Percentiles rank a stretch among this genome's conserved stretches.
Evolutionary conservation across 1,140 invertebrate species (phyloP).

Genomic region (Ditylenchus dipsaci): DNA sequence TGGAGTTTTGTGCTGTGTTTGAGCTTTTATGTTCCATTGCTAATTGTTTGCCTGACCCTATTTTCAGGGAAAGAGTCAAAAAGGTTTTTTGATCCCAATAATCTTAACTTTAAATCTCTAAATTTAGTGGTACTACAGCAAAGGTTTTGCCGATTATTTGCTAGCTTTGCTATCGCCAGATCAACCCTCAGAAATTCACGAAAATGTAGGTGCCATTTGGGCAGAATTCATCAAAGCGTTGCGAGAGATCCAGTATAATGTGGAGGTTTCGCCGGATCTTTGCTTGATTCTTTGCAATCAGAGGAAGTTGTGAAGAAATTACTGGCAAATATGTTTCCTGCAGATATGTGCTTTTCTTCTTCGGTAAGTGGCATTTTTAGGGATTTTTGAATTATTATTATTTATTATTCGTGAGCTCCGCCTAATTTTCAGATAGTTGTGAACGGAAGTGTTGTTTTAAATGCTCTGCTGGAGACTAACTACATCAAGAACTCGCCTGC

Average conservation of each 20-base stretch:
- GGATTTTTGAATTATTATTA: background rate
- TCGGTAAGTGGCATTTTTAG: background rate
- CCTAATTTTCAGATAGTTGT: slow-evolving; percentile 27
- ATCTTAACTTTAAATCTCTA: background rate
- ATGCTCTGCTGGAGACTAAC: slow-evolving; percentile 28
- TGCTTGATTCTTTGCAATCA: slow-evolving; percentile 29
- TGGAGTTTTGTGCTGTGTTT: slow-evolving; percentile 28
- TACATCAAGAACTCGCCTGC: slow-evolving; percentile 25
- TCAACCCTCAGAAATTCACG: slow-evolving; percentile 28
- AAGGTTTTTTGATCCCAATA: slow-evolving; percentile 11
- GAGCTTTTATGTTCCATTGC: slow-evolving; percentile 28
- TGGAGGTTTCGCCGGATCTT: slow-evolving; percentile 19
- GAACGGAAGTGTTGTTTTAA: slow-evolving; percentile 21
- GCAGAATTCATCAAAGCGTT: slow-evolving; percentile 32
- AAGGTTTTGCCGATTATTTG: slow-evolving; percentile 16
- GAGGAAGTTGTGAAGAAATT: slow-evolving; percentile 22
- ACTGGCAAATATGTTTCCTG: slow-evolving; percentile 31
- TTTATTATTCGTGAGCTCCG: background rate
- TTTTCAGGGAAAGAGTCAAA: slow-evolving; percentile 22
- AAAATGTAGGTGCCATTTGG: slow-evolving; percentile 28
- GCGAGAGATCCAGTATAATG: slow-evolving; percentile 32
- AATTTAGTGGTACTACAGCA: slow-evolving; percentile 32
- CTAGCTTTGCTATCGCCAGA: slow-evolving; percentile 9
- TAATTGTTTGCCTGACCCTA: slow-evolving; percentile 32
- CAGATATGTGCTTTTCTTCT: slow-evolving; percentile 11